A percentile compares a stretch with the other conserved stretches of the same genome.
These are phyloP conservation scores for Sinocyclocheilus maitianheensis DNA, from an alignment of 2,113 vertebrate genomes.

Conservation along the genomic window DNA sequence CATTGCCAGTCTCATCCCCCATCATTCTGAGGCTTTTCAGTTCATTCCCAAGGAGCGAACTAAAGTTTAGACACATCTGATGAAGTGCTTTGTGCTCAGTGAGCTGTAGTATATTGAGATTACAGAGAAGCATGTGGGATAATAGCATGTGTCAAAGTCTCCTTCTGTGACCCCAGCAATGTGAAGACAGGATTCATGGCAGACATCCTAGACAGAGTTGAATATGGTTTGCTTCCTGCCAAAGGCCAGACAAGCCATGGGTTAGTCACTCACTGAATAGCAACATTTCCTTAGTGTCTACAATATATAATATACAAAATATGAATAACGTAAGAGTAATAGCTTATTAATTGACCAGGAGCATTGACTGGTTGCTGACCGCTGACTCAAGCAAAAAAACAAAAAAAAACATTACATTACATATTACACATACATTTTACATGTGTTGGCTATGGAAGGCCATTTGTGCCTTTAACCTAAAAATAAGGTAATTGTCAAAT, in stretches of 20 bases:
- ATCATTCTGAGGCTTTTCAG: neutral
- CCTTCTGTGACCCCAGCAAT: slow-evolving; percentile 26
- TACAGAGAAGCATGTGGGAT: slow-evolving; percentile 29
- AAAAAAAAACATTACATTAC: too few species aligned
- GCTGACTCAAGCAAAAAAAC: neutral
- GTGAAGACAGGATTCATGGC: slow-evolving; percentile 4
- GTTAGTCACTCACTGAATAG: neutral
- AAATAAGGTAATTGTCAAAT: neutral
- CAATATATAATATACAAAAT: neutral
- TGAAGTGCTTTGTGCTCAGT: neutral
- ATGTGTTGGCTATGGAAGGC: neutral
- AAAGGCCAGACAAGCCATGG: neutral
- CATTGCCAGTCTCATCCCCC: neutral
- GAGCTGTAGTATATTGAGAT: slow-evolving; percentile 32
- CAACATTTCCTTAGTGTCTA: neutral
- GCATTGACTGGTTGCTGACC: neutral
- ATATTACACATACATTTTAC: neutral
- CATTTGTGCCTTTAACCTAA: neutral
- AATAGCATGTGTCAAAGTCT: slow-evolving; percentile 18
- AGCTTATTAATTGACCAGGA: neutral
- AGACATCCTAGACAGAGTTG: neutral
- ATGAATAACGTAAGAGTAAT: neutral
- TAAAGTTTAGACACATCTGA: slow-evolving; percentile 16
- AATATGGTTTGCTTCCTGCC: neutral
- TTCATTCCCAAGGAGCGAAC: neutral